Base-by-base conservation (phyloP, 2,113 vertebrate species). In the Zosterops lateralis region DNA sequence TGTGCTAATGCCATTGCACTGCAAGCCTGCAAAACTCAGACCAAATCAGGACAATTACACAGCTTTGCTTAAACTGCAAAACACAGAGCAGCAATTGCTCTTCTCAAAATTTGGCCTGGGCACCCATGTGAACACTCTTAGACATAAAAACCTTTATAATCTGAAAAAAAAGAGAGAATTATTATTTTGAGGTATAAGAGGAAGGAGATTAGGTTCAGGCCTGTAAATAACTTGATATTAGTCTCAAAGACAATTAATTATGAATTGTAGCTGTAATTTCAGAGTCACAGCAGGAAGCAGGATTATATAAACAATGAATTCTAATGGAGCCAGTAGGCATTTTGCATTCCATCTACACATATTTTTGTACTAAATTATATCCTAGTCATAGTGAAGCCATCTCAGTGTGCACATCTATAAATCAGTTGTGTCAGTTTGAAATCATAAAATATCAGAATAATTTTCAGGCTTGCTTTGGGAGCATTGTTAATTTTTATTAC, bases 241-340 rank as follows among this genome's bases (percentile, higher is more conserved):
- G 92, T 92, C 68, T 96, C 88, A 90, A 96, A 92, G 96, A 97
- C 96, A 97, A 96, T 96, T 97, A 97, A 97, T 96, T 95, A 92
- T 93, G 92, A 97, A 94, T 97, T 81, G 95, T 86, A 97, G 95
- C 86, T 88, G 90, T 96, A 93, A 97, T 96, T 97, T 97, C 95
- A 90, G 94, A 97, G 76, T 84, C 97, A 88, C 96, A 96, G 96
- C 95, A 97, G 96, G 97, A 96, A 88, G 87, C 86, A 90, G n/a
- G 47, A 92, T 95, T 79, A 90, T 68, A 96, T 91, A 96, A 95
- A 96, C 70, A 73, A 95, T 88, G 89, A 92, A 95, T 97, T 95
- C 95, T 91, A 84, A 89, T 93, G 68, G 86, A 93, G 83, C 42
- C 85, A 94, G 85, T 89, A 89, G 68, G 82, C 95, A 94, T 96